These are phyloP conservation scores for Brachirus orientalis DNA, from an alignment of 2,113 vertebrate genomes.

Conservation along the genomic window DNA sequence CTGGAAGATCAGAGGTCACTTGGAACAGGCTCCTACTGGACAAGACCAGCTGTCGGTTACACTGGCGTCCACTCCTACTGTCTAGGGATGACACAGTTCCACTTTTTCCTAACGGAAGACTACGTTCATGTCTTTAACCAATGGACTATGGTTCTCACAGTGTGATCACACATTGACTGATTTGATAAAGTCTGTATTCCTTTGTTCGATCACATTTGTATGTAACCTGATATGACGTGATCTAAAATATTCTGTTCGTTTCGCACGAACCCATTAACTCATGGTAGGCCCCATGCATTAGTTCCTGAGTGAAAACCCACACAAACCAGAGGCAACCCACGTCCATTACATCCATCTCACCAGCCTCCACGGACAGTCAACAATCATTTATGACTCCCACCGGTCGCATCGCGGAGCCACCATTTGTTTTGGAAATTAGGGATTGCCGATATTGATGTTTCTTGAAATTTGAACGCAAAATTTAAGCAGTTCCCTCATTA, in stretches of 20 bases:
- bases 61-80: too few relatives aligned
- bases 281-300: slow-evolving; percentile 12
- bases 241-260: slow-evolving; percentile 7
- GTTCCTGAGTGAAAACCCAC: slow-evolving; percentile 6
- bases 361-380: slow-evolving; percentile 5
- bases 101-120: too few relatives aligned
- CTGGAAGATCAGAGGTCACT: too few relatives aligned
- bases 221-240: slow-evolving; percentile 26
- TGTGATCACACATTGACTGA: too few relatives aligned
- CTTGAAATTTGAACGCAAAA: slow-evolving; percentile 14
- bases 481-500: slow-evolving; percentile 31
- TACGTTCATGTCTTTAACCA: too few relatives aligned
- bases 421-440: slow-evolving; percentile 27
- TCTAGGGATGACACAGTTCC: too few relatives aligned
- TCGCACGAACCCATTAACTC: slow-evolving; percentile 43
- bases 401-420: slow-evolving; percentile 8
- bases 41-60: too few relatives aligned
- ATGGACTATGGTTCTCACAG: too few relatives aligned
- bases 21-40: too few relatives aligned
- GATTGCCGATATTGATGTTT: slow-evolving; percentile 45
- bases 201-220: neutral
- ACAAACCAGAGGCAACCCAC: slow-evolving; percentile 6
- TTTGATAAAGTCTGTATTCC: neutral
- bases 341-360: slow-evolving; percentile 46
- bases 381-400: slow-evolving; percentile 30